These are phyloP conservation scores for Eupithecia vulgata DNA, from an alignment of 2,888 invertebrate species.

Conservation along the genomic window DNA sequence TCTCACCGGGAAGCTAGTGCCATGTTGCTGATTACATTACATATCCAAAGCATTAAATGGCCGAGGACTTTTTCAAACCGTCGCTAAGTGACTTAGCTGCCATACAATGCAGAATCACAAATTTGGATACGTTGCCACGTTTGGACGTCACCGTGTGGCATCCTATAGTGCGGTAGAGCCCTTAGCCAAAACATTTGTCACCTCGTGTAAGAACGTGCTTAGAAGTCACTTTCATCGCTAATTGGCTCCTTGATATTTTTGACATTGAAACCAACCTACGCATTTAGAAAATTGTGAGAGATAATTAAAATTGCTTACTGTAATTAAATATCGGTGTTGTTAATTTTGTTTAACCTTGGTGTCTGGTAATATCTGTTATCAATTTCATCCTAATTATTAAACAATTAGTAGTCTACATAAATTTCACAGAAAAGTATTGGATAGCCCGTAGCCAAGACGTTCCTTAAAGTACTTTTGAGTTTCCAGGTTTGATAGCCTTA, in stretches of 20 bases:
- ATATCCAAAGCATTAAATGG: too few relatives aligned
- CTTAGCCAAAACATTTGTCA: background rate
- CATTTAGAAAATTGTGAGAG: background rate
- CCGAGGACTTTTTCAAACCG: too few relatives aligned
- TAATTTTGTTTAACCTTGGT: constrained; percentile 1
- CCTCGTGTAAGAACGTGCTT: background rate
- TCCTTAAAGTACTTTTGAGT: background rate
- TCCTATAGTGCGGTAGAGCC: too few relatives aligned
- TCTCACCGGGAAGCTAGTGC: too few relatives aligned
- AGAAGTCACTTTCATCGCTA: background rate
- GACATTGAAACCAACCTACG: background rate
- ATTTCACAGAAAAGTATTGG: background rate
- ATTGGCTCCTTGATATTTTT: constrained; percentile 7
- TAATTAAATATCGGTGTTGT: constrained; percentile 8
- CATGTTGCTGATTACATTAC: too few relatives aligned
- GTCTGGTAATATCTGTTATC: background rate
- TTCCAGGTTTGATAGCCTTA: too few relatives aligned
- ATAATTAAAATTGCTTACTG: constrained; percentile 3
- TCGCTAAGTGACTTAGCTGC: too few relatives aligned
- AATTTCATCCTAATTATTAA: background rate
- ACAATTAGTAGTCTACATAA: background rate
- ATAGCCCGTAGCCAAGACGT: background rate
- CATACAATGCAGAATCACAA: too few relatives aligned
- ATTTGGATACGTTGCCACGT: too few relatives aligned
- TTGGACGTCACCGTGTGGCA: too few relatives aligned